Percentiles rank a stretch among this genome's conserved stretches.
Conservation (phyloP, 2,113 vertebrate species). For the Antechinus flavipes region DNA sequence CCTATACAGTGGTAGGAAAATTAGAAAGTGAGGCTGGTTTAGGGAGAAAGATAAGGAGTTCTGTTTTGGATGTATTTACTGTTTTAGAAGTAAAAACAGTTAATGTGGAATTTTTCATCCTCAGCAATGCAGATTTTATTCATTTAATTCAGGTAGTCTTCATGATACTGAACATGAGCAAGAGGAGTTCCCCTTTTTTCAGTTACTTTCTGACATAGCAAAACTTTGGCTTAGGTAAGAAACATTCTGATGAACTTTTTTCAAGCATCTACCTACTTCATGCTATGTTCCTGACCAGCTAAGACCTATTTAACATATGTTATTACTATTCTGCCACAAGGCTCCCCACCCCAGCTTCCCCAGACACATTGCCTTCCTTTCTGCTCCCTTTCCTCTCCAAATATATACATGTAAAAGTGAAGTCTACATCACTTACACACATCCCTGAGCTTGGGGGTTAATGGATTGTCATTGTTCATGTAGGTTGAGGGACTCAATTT, state of each 20-base stretch:
- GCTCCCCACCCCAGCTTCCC: background rate
- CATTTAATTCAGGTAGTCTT: background rate
- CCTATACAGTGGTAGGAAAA: too few relatives aligned
- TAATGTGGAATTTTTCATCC: background rate
- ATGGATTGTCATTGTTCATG: background rate
- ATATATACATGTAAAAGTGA: conserved; percentile 6
- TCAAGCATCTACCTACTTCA: background rate
- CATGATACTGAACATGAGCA: background rate
- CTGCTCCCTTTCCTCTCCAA: background rate
- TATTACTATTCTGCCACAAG: background rate
- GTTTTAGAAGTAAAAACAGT: background rate
- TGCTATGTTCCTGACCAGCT: background rate
- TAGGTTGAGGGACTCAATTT: background rate
- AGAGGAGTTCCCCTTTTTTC: background rate
- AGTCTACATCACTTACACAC: background rate
- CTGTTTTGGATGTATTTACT: too few relatives aligned
- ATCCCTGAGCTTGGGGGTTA: background rate
- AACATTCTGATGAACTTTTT: background rate
- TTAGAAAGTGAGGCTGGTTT: too few relatives aligned
- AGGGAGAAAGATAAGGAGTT: too few relatives aligned
- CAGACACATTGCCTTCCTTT: background rate
- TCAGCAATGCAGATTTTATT: background rate
- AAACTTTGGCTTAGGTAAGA: background rate
- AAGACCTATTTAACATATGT: background rate
- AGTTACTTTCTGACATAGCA: background rate